Conservation (phyloP, 2,888 invertebrate genomes). For the Limenitis camilla region DNA sequence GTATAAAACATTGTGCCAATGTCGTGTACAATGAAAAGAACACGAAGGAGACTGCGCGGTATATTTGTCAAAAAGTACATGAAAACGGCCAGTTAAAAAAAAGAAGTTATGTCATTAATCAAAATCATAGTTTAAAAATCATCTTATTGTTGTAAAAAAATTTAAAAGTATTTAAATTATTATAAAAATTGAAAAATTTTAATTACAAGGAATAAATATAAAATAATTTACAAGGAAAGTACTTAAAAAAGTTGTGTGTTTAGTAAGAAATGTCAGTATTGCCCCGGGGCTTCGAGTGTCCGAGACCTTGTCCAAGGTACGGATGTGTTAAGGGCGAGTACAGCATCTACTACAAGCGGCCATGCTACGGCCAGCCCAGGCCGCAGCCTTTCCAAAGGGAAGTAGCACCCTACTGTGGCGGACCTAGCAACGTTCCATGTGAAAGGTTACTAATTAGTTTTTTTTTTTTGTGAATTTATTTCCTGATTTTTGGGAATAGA, state of each 20-base stretch:
- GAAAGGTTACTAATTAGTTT: slow-evolving; percentile 35
- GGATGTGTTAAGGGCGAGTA: slow-evolving; percentile 53
- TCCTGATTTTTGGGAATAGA: neutral
- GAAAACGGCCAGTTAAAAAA: too few relatives aligned
- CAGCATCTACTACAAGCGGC: slow-evolving; percentile 59
- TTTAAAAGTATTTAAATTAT: slow-evolving; percentile 12
- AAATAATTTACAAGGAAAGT: neutral
- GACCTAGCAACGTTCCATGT: slow-evolving; percentile 50
- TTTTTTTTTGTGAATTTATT: neutral
- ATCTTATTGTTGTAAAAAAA: slow-evolving; percentile 3
- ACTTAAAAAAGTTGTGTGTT: neutral
- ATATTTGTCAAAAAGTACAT: too few relatives aligned
- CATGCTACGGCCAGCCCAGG: slow-evolving; percentile 58
- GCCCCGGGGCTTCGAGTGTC: slow-evolving; percentile 51
- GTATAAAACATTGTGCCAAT: too few relatives aligned
- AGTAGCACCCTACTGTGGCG: slow-evolving; percentile 37
- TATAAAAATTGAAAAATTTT: slow-evolving; percentile 24
- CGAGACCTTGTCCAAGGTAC: slow-evolving; percentile 44
- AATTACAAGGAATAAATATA: neutral
- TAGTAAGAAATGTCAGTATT: slow-evolving; percentile 46
- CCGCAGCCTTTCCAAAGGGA: slow-evolving; percentile 58
- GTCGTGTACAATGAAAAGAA: too few relatives aligned
- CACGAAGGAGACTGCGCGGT: too few relatives aligned
- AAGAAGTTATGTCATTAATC: neutral
- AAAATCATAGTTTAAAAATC: neutral